phyloP scores from a whole-genome alignment of 2,888 invertebrate genomes.

The Ischnus inquisitorius region DNA sequence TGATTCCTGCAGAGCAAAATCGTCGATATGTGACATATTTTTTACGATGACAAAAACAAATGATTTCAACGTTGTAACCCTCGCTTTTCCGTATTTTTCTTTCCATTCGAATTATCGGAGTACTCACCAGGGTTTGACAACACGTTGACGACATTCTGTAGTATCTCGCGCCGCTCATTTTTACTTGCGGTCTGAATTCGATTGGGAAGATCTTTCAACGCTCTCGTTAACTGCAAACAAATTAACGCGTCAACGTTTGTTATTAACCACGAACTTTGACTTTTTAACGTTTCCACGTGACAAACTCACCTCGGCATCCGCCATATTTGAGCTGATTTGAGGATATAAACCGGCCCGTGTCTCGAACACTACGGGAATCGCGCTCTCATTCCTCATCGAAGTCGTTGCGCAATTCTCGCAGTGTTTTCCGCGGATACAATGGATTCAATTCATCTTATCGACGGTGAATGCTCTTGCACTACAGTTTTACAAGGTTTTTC shows the following conservation, averaged over 20 bases:
- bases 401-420: conserved; percentile 2
- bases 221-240: conserved; percentile 88
- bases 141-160: conserved; percentile 90
- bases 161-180: conserved; percentile 89
- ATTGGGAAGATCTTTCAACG: conserved; percentile 91
- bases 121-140: conserved; percentile 91
- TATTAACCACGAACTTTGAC: conserved; percentile 58
- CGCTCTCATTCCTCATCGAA: conserved; percentile 15
- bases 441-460: no score
- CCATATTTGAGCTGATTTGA: conserved; percentile 86
- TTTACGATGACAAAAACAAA: background rate
- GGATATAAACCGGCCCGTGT: conserved; percentile 9
- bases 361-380: background rate
- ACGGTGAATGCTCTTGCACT: no score
- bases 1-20: conserved; percentile 89
- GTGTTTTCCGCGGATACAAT: no score
- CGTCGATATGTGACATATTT: background rate
- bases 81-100: background rate
- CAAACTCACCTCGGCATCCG: conserved; percentile 89
- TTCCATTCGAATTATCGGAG: conserved; percentile 12
- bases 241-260: conserved; percentile 45
- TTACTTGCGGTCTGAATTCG: conserved; percentile 91
- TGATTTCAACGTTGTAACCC: background rate
- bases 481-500: no score
- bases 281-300: conserved; percentile 84